These are phyloP conservation scores for Pampusana beccarii DNA, from an alignment of 2,113 vertebrate species.

Conservation along the genomic window DNA sequence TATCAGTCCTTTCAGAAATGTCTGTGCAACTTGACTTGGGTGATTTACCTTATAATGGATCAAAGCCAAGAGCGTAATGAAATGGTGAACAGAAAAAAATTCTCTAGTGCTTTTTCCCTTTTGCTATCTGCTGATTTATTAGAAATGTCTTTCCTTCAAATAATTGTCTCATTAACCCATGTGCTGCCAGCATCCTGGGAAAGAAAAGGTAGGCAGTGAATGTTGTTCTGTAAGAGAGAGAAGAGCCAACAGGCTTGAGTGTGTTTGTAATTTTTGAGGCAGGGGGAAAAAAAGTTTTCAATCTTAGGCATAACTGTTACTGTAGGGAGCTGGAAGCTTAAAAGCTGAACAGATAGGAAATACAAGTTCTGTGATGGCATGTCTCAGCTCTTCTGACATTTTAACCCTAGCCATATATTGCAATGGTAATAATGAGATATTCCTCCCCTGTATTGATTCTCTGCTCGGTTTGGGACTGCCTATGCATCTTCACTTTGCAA, in stretches of 20 bases:
- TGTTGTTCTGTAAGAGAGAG: not conserved
- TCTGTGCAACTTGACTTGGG: slow-evolving; percentile 39
- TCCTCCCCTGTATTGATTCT: not conserved
- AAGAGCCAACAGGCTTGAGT: not conserved
- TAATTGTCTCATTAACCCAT: slow-evolving; percentile 3
- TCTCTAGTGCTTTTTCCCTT: slow-evolving; percentile 38
- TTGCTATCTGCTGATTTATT: slow-evolving; percentile 57
- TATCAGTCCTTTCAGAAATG: slow-evolving; percentile 40
- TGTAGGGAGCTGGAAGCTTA: not conserved
- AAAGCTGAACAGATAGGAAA: not conserved
- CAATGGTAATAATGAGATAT: not conserved
- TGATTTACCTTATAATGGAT: slow-evolving; percentile 61
- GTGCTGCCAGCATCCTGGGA: not conserved
- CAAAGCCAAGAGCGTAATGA: slow-evolving; percentile 59
- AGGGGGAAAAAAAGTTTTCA: not conserved
- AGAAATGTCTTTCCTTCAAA: slow-evolving; percentile 43
- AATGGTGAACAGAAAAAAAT: slow-evolving; percentile 61
- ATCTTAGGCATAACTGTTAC: not conserved
- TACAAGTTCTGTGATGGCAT: not conserved
- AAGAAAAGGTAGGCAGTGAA: not conserved
- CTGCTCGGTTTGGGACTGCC: not conserved
- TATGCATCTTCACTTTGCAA: not conserved
- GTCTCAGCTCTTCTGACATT: not conserved
- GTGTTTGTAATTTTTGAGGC: not conserved
- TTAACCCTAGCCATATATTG: not conserved